Conservation (phyloP, 2,113 vertebrate species). For the Glaucidium brasilianum region DNA sequence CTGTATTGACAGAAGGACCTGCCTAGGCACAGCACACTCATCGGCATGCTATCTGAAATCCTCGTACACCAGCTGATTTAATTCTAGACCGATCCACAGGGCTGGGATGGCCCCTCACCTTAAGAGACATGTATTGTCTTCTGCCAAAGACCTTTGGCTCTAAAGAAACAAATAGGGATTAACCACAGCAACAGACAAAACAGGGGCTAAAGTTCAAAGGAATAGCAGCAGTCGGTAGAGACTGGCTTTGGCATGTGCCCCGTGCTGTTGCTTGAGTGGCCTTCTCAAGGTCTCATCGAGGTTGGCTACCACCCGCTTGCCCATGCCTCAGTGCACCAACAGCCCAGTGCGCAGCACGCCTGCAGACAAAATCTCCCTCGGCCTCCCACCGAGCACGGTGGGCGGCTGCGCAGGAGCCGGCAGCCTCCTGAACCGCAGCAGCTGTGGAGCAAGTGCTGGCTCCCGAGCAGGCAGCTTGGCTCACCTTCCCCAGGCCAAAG, state of each 20-base stretch:
- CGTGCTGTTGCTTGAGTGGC: not conserved
- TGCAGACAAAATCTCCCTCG: not conserved
- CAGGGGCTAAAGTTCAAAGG: not conserved
- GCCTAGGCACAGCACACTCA: not conserved
- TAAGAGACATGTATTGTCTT: not conserved
- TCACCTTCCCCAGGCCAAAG: not conserved
- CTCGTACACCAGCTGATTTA: not conserved
- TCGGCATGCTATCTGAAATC: not conserved
- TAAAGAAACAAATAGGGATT: not conserved
- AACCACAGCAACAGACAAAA: not conserved
- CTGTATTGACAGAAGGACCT: not conserved
- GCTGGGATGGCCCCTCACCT: not conserved
- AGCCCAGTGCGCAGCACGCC: fast-evolving
- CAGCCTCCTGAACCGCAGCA: not conserved
- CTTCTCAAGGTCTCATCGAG: not conserved
- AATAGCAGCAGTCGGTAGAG: not conserved
- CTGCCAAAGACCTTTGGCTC: not conserved
- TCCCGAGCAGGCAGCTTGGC: not conserved
- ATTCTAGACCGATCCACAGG: fast-evolving
- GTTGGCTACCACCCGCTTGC: fast-evolving
- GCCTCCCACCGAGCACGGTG: not conserved
- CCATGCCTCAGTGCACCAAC: fast-evolving
- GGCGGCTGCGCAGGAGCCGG: not conserved
- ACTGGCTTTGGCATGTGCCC: fast-evolving
- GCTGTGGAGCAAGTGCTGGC: not conserved